phyloP scores from a whole-genome alignment of 30 jellyfish, hydroid and myxozoan genomes.

The Phacellophora camtschatica region DNA sequence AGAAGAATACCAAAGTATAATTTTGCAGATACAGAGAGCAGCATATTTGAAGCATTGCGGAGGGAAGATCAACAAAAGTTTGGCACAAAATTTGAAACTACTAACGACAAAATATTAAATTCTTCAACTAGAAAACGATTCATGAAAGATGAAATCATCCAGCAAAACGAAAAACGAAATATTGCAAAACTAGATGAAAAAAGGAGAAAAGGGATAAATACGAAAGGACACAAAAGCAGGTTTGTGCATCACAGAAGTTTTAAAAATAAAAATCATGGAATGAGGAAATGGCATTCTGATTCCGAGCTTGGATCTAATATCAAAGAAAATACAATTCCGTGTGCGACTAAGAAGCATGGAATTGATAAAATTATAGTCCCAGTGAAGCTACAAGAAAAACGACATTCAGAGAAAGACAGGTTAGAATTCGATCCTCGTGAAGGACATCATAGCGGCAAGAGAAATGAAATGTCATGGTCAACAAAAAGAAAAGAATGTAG shows the following conservation, averaged over 20 bases:
- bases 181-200: background rate
- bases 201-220: background rate
- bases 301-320: constrained; percentile 41
- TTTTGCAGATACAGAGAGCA: constrained; percentile 51
- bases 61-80: constrained; percentile 31
- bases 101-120: background rate
- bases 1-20: no score
- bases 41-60: constrained; percentile 31
- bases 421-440: background rate
- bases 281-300: constrained; percentile 53
- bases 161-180: background rate
- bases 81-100: background rate
- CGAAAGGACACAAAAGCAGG: background rate
- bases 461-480: background rate
- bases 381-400: background rate
- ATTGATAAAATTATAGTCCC: background rate
- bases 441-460: background rate
- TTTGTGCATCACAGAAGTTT: background rate
- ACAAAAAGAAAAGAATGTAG: background rate
- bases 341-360: constrained; percentile 2
- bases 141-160: no score
- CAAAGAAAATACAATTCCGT: constrained; percentile 6
- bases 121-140: no score
- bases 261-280: background rate
- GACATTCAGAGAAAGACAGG: background rate